Percentiles rank a stretch among this genome's conserved stretches.
These are phyloP conservation scores for Atta texana DNA, from an alignment of 1,140 invertebrate genomes.

Conservation along the genomic window DNA sequence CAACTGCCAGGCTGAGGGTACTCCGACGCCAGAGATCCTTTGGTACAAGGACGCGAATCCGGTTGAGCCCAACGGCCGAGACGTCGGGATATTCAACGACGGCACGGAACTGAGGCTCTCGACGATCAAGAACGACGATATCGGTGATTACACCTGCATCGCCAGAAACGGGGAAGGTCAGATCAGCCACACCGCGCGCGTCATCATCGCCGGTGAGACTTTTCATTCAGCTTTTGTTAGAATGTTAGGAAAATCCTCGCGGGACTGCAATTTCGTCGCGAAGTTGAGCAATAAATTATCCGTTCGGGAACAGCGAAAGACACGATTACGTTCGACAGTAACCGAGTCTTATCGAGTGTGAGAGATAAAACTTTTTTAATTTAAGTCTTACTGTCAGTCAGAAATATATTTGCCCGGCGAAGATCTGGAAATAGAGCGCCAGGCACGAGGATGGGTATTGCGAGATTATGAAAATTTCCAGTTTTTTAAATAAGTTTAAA, in stretches of 20 bases:
- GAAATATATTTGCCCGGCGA: slow-evolving; percentile 26
- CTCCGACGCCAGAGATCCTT: slow-evolving; percentile 95
- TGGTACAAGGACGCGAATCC: slow-evolving; percentile 97
- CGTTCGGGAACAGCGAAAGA: background rate
- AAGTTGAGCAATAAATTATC: slow-evolving; percentile 57
- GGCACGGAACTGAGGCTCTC: slow-evolving; percentile 96
- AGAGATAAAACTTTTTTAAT: slow-evolving; percentile 60
- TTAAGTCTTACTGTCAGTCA: slow-evolving; percentile 53
- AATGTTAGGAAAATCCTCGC: background rate
- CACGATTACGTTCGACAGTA: slow-evolving; percentile 41
- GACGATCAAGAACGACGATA: slow-evolving; percentile 96
- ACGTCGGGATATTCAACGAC: slow-evolving; percentile 95
- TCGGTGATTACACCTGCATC: slow-evolving; percentile 97
- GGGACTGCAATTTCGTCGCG: slow-evolving; percentile 45
- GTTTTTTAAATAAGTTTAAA: background rate
- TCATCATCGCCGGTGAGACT: slow-evolving; percentile 95
- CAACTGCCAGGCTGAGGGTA: slow-evolving; percentile 97
- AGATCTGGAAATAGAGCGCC: background rate
- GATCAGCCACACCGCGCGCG: slow-evolving; percentile 96
- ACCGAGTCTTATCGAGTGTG: slow-evolving; percentile 18
- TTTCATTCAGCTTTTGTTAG: background rate
- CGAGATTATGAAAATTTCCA: background rate
- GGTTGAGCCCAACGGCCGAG: slow-evolving; percentile 92
- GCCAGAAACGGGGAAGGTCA: slow-evolving; percentile 97
- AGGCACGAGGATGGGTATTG: background rate